Conservation (phyloP, 1,140 invertebrate species). For the Charaxes varanes region DNA sequence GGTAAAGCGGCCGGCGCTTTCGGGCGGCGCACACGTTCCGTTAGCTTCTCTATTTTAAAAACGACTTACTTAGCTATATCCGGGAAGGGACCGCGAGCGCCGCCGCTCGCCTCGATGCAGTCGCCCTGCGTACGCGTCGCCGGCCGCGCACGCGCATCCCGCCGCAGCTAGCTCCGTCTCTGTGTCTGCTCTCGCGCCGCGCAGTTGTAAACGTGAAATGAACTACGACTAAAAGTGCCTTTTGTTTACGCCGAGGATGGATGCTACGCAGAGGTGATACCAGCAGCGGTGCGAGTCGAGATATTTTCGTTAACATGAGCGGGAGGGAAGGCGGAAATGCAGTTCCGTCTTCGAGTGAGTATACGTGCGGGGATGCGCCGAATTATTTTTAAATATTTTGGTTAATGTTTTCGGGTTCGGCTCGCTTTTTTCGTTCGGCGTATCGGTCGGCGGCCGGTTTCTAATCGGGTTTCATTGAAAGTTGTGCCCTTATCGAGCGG, state of each 20-base stretch:
- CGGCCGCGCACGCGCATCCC: constrained; percentile 56
- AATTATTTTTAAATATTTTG: constrained; percentile 17
- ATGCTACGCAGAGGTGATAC: constrained; percentile 63
- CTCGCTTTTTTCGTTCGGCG: constrained; percentile 3
- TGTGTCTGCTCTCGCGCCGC: constrained; percentile 49
- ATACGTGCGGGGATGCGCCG: constrained; percentile 15
- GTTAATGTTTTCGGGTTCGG: background rate
- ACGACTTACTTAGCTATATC: constrained; percentile 63
- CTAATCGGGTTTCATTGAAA: constrained; percentile 48
- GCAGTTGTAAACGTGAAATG: constrained; percentile 29
- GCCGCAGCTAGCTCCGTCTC: too few species aligned
- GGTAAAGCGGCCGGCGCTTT: constrained; percentile 66
- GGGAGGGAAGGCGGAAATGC: constrained; percentile 70
- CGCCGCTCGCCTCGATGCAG: constrained; percentile 56
- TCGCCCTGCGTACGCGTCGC: constrained; percentile 64
- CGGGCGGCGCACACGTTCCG: constrained; percentile 64
- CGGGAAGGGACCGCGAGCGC: constrained; percentile 61
- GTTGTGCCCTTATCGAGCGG: constrained; percentile 58
- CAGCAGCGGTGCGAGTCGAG: constrained; percentile 55
- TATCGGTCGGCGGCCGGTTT: too few species aligned
- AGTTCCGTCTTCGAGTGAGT: constrained; percentile 70
- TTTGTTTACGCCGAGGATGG: constrained; percentile 53
- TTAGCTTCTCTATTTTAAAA: constrained; percentile 72
- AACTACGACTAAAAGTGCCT: constrained; percentile 50
- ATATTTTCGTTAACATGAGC: constrained; percentile 63